phyloP scores from a whole-genome alignment of 2,888 invertebrate species.

The Allacma fusca region DNA sequence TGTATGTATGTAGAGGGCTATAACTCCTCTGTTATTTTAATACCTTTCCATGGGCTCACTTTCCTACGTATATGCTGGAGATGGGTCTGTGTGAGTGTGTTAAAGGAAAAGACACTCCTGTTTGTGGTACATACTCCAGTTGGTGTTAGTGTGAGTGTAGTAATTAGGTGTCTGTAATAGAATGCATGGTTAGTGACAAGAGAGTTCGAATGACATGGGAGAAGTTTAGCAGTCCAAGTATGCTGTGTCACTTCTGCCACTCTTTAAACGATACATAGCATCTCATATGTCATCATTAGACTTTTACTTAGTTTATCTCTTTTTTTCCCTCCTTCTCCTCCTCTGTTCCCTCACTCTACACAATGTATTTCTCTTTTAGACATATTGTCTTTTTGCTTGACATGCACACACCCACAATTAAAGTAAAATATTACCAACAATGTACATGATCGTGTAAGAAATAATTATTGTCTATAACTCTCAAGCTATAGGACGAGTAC shows the following conservation, averaged over 20 bases:
- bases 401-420: constrained; percentile 23
- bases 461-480: background rate
- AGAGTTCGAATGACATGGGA: constrained; percentile 55
- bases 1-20: constrained; percentile 2
- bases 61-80: no score
- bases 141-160: constrained; percentile 54
- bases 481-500: background rate
- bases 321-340: background rate
- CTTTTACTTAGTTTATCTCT: constrained; percentile 36
- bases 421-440: constrained; percentile 26
- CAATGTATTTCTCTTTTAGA: constrained; percentile 22
- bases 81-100: background rate
- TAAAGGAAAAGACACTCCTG: constrained; percentile 9
- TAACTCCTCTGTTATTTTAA: no score
- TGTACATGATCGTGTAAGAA: constrained; percentile 10
- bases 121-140: constrained; percentile 23
- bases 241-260: constrained; percentile 22
- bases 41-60: no score
- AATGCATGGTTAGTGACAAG: constrained; percentile 59
- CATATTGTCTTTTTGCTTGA: constrained; percentile 13
- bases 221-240: constrained; percentile 19
- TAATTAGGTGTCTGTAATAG: constrained; percentile 60
- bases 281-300: constrained; percentile 47
- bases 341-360: background rate
- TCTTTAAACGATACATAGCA: constrained; percentile 39